Conservation (phyloP, 2,113 vertebrate genomes). For the Ciconia maguari region DNA sequence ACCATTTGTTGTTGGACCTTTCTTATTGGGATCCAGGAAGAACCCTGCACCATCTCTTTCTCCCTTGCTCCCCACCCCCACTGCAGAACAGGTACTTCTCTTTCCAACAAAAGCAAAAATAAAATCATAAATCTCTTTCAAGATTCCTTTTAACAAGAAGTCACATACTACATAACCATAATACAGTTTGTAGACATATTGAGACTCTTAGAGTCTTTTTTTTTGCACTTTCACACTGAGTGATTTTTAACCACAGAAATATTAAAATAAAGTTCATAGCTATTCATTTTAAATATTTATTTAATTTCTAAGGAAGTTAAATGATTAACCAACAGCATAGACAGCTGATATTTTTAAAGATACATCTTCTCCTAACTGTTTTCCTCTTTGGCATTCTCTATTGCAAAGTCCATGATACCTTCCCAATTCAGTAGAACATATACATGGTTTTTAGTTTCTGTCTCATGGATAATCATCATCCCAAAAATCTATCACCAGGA, state of each 20-base stretch:
- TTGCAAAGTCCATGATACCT: not conserved
- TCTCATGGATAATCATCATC: not conserved
- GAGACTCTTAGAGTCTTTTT: not conserved
- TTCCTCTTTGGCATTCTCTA: not conserved
- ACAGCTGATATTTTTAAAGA: not conserved
- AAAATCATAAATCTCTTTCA: not conserved
- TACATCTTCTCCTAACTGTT: not conserved
- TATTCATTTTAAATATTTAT: not conserved
- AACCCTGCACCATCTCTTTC: not conserved
- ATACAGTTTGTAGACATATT: not conserved
- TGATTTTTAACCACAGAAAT: not conserved
- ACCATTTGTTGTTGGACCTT: not conserved
- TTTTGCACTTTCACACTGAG: not conserved
- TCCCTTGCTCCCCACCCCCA: not conserved
- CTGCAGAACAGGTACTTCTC: not conserved
- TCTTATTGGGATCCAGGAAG: not conserved
- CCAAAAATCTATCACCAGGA: not conserved
- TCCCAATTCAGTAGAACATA: not conserved
- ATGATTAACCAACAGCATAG: not conserved
- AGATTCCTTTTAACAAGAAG: not conserved
- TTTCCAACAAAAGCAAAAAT: not conserved
- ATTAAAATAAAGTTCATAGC: not conserved
- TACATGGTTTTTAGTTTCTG: not conserved
- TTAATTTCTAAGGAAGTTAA: not conserved
- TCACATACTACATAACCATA: not conserved